Evolutionary conservation across 2,113 vertebrate species (phyloP), one percentile per base, ranked within the genome.

Genomic region (Stegostoma tigrinum): DNA sequence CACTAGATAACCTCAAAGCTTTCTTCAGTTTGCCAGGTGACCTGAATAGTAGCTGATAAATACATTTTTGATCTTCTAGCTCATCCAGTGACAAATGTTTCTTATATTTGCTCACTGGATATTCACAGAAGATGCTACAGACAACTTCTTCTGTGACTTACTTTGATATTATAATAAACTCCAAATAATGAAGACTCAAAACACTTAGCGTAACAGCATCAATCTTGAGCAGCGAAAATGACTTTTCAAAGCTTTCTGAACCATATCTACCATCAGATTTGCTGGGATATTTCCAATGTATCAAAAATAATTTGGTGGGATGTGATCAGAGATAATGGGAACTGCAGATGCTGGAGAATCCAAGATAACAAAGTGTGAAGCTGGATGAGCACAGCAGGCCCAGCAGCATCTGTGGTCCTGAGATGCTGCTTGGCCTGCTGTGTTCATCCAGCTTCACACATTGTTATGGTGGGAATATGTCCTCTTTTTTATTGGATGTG

Each of bases 1-100:
- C 86, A 89, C 64, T 70, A 24, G 45, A 94, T 68, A 94, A n/a
- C 66, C 91, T 94, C 91, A 94, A 68, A 94, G 64, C 64, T 66
- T 67, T 42, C 24, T 19, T 68, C 67, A 67, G 91, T 68, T n/a
- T 94, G 64, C 64, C 64, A 68, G 68, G 45, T 94, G 91, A 94
- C 91, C 91, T 94, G n/a, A 94, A 94, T 94, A 27, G 66, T 68
- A 68, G 64, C 45, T 94, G 91, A 68, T 66, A 68, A n/a, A 45
- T 94, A 67, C 17, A 68, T 94, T 45, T 90, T 42, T 94, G 24
- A 67, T n/a, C n/a, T 94, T 94, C 8, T n/a, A 67, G 91, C 91
- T 70, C 64, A 64, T 64, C 30, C 1, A 8, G 1, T 93, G 61
- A 93, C 90, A 93, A 30, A 93, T 93, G 90, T 93, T 93, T 66